Evolutionary conservation across 2,113 vertebrate genomes (phyloP).

Genomic region (Thamnaconus septentrionalis): DNA sequence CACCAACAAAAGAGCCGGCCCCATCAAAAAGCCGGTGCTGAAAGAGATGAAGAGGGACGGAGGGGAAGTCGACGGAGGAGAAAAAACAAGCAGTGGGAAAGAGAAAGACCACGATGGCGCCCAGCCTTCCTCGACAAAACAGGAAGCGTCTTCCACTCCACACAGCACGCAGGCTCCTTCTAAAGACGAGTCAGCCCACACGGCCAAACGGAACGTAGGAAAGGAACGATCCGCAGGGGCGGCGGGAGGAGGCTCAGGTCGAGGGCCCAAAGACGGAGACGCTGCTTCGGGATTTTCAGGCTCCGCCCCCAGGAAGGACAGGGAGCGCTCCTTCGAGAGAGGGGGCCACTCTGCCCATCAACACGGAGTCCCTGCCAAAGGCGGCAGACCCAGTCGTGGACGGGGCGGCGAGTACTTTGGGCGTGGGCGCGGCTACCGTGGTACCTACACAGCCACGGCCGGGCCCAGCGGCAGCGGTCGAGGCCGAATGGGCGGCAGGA

Average conservation of each 20-base stretch:
- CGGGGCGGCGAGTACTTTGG: slow-evolving; percentile 87
- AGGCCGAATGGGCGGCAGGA: slow-evolving; percentile 79
- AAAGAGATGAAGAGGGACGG: slow-evolving; percentile 77
- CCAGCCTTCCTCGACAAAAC: slow-evolving; percentile 59
- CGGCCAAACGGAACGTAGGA: slow-evolving; percentile 67
- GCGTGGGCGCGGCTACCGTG: slow-evolving; percentile 80
- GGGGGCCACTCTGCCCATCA: slow-evolving; percentile 58
- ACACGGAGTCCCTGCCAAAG: slow-evolving; percentile 62
- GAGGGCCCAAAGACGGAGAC: slow-evolving; percentile 73
- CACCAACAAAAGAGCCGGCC: slow-evolving; percentile 78
- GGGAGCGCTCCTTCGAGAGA: slow-evolving; percentile 82
- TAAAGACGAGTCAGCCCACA: slow-evolving; percentile 65
- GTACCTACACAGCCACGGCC: slow-evolving; percentile 72
- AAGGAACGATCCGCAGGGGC: slow-evolving; percentile 68
- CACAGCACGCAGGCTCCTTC: slow-evolving; percentile 54
- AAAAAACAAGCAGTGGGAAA: slow-evolving; percentile 70
- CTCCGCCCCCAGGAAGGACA: slow-evolving; percentile 66
- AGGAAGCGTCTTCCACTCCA: slow-evolving; percentile 49
- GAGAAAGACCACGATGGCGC: slow-evolving; percentile 75
- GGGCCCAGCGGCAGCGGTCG: slow-evolving; percentile 50
- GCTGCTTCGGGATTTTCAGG: slow-evolving; percentile 59
- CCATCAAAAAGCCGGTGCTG: slow-evolving; percentile 82
- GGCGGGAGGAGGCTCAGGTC: slow-evolving; percentile 52
- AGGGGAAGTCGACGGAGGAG: slow-evolving; percentile 71
- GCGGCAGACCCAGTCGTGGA: slow-evolving; percentile 73